Conservation (phyloP, 2,797 vertebrate genomes). For the Poeciliopsis infans region DNA sequence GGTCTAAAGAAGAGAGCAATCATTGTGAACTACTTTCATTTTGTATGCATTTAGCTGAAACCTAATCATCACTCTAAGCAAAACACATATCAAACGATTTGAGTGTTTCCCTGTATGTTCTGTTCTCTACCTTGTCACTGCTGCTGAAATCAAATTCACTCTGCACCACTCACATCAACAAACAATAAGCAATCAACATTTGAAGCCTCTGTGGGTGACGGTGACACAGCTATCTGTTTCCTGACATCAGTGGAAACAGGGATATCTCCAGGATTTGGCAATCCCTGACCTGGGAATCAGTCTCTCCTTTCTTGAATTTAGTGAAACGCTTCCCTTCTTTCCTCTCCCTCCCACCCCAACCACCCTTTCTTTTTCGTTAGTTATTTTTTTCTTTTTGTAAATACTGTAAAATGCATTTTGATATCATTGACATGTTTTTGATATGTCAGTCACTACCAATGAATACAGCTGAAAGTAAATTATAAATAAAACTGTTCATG, state of each 20-base stretch:
- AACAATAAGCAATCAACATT: conserved; percentile 49
- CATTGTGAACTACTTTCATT: conserved; percentile 50
- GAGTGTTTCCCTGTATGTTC: conserved; percentile 47
- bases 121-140: conserved; percentile 45
- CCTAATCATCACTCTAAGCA: conserved; percentile 64
- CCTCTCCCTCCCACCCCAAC: conserved; percentile 30
- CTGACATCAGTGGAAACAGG: conserved; percentile 70
- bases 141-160: conserved; percentile 51
- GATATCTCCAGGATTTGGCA: conserved; percentile 64
- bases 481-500: conserved; percentile 83
- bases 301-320: conserved; percentile 50
- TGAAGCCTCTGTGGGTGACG: conserved; percentile 55
- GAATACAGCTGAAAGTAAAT: conserved; percentile 85
- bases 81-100: conserved; percentile 56
- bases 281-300: conserved; percentile 46
- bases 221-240: conserved; percentile 54
- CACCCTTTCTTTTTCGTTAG: conserved; percentile 62
- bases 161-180: conserved; percentile 39
- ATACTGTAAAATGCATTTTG: conserved; percentile 87
- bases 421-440: conserved; percentile 87
- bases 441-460: conserved; percentile 85
- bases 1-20: conserved; percentile 43
- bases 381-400: conserved; percentile 75
- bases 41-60: conserved; percentile 51
- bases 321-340: conserved; percentile 57